These are phyloP conservation scores for Diachasma alloeum DNA, from an alignment of 1,140 invertebrate genomes.

Conservation along the genomic window DNA sequence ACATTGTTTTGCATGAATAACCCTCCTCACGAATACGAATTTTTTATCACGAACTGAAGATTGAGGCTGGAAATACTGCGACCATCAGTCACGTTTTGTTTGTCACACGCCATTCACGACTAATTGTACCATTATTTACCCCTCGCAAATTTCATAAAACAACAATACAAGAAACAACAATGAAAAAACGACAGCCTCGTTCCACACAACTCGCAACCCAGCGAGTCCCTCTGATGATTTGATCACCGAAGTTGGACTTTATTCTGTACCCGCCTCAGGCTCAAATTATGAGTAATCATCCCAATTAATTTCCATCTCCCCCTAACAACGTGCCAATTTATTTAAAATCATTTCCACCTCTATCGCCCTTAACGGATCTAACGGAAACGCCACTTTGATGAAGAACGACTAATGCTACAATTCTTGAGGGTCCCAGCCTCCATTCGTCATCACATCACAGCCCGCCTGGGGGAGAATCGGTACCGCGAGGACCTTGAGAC, in stretches of 20 bases:
- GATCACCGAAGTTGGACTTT: not conserved
- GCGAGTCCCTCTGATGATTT: too few species aligned
- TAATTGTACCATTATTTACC: not conserved
- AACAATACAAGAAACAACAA: not conserved
- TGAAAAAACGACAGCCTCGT: not conserved
- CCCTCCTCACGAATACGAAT: not conserved
- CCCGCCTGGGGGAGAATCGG: not conserved
- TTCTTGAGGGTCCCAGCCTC: conserved; percentile 19
- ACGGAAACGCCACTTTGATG: conserved; percentile 27
- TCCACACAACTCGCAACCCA: too few species aligned
- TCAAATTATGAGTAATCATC: not conserved
- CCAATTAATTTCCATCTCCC: not conserved
- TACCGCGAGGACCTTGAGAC: not conserved
- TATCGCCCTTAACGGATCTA: conserved; percentile 17
- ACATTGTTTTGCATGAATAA: too few species aligned
- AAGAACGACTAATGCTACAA: conserved; percentile 23
- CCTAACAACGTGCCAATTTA: conserved; percentile 1
- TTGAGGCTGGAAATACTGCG: not conserved
- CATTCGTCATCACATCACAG: conserved; percentile 23
- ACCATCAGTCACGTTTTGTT: not conserved
- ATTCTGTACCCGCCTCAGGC: not conserved
- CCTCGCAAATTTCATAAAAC: not conserved
- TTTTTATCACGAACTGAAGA: not conserved
- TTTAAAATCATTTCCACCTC: not conserved
- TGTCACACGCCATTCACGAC: not conserved